These are phyloP conservation scores for Laticauda colubrina DNA, from an alignment of 2,113 vertebrate genomes.

Conservation along the genomic window DNA sequence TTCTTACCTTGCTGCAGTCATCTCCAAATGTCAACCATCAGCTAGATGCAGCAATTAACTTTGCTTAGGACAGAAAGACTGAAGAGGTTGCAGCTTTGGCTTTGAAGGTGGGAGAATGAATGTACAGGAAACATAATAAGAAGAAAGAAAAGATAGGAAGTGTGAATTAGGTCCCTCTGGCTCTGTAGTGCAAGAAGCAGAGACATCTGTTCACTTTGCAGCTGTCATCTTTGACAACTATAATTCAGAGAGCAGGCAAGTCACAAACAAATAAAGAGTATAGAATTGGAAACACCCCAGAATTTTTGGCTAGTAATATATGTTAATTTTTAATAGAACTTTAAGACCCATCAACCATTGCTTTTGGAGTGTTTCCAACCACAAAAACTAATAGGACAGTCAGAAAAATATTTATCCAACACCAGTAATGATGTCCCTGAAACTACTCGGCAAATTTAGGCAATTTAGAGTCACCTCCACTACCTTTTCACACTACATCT, in stretches of 20 bases:
- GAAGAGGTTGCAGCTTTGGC: not conserved
- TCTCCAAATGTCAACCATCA: not conserved
- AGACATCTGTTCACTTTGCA: too few relatives aligned
- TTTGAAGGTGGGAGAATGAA: not conserved
- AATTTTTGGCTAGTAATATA: not conserved
- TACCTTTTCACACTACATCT: not conserved
- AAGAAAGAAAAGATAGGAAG: not conserved
- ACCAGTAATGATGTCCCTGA: not conserved
- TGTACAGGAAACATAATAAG: not conserved
- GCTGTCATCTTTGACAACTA: not conserved
- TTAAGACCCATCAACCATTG: not conserved
- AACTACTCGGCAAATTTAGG: not conserved
- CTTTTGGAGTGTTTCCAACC: not conserved
- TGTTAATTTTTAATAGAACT: not conserved
- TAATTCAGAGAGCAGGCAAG: not conserved
- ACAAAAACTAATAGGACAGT: not conserved
- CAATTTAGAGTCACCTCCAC: not conserved
- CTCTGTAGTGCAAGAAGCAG: not conserved
- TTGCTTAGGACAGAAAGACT: not conserved
- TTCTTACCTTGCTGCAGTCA: not conserved
- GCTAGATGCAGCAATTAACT: not conserved
- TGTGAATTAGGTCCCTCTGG: not conserved
- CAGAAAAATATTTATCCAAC: not conserved
- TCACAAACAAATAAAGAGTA: not conserved
- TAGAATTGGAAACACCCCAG: too few relatives aligned